Percentiles rank a stretch among this genome's conserved stretches.
Evolutionary conservation across 2,888 invertebrate genomes (phyloP).

Genomic region (Eustalomyia histrio): DNA sequence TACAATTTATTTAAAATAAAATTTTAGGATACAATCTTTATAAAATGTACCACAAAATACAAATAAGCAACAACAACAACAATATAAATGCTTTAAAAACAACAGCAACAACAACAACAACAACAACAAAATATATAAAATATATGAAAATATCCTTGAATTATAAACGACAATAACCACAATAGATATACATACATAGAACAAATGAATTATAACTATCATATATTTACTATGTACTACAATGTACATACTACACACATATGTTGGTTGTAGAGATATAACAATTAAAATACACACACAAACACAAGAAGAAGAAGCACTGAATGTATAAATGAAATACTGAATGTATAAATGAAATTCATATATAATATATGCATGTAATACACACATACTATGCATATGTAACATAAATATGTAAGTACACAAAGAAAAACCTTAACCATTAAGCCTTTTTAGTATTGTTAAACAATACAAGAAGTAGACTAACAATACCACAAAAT

Average conservation of each 20-base stretch:
- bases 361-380: constrained; percentile 12
- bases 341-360: background rate
- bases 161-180: constrained; percentile 46
- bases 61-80: constrained; percentile 16
- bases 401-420: background rate
- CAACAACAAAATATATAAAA: constrained; percentile 30
- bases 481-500: constrained; percentile 14
- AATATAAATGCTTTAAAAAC: background rate
- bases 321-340: constrained; percentile 21
- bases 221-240: no score
- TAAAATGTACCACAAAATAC: constrained; percentile 1
- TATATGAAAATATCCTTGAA: constrained; percentile 58
- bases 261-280: no score
- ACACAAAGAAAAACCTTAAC: constrained; percentile 6
- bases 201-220: constrained; percentile 4
- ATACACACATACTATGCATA: constrained; percentile 20
- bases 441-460: constrained; percentile 16
- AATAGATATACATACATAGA: constrained; percentile 16
- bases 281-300: constrained; percentile 5
- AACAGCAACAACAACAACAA: constrained; percentile 24
- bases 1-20: constrained; percentile 1
- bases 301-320: constrained; percentile 4
- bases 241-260: background rate
- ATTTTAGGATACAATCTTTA: background rate
- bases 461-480: constrained; percentile 2